phyloP scores from a whole-genome alignment of 2,888 invertebrate species.

The Nematopogon swammerdamellus region DNA sequence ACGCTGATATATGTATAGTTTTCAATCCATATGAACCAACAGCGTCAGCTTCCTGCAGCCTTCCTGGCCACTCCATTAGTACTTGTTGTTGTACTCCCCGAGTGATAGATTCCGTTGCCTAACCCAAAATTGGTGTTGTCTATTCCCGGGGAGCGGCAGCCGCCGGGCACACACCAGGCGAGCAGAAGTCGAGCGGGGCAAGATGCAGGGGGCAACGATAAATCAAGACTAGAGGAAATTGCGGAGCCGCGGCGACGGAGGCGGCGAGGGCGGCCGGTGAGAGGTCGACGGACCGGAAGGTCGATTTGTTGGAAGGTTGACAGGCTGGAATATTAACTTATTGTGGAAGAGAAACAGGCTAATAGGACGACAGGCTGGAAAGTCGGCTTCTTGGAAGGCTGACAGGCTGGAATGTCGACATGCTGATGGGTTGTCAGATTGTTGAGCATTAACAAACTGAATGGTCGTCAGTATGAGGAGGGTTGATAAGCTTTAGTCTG shows the following conservation, averaged over 20 bases:
- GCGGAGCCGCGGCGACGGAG: constrained; percentile 25
- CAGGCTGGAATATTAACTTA: too few species aligned
- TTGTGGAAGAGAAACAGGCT: too few species aligned
- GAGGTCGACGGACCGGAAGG: constrained; percentile 12
- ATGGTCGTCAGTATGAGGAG: too few species aligned
- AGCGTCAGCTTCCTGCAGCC: not conserved
- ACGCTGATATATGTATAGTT: too few species aligned
- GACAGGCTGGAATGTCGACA: too few species aligned
- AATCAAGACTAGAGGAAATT: constrained; percentile 55
- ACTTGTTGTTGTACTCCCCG: constrained; percentile 10
- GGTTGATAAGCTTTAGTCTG: too few species aligned
- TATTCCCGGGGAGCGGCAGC: constrained; percentile 15
- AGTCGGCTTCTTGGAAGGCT: too few species aligned
- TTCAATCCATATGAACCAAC: not conserved
- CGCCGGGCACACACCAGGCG: constrained; percentile 2
- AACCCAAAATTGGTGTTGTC: constrained; percentile 3
- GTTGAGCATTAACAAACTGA: too few species aligned
- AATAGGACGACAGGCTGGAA: too few species aligned
- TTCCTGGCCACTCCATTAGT: not conserved
- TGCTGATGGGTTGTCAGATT: too few species aligned
- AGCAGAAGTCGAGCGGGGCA: constrained; percentile 15
- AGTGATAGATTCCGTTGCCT: not conserved
- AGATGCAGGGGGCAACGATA: constrained; percentile 45
- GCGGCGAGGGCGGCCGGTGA: not conserved
- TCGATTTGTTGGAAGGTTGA: not conserved